phyloP scores from a whole-genome alignment of 2,113 vertebrate genomes.

The Ifrita kowaldi region DNA sequence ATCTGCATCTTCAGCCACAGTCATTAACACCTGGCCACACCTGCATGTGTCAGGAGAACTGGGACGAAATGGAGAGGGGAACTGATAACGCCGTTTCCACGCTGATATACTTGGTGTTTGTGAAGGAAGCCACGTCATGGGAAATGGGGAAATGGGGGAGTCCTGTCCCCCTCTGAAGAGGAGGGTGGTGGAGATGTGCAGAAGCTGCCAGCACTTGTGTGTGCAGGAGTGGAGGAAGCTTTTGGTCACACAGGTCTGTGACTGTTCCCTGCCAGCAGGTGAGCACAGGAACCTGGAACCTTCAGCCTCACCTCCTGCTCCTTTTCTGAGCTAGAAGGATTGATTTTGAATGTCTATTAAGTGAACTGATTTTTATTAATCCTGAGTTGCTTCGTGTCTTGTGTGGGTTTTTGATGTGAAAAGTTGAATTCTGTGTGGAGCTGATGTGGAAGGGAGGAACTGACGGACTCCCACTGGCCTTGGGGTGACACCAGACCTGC shows the following conservation, averaged over 20 bases:
- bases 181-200: neutral
- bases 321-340: neutral
- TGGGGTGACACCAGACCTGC: rapidly evolving
- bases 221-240: neutral
- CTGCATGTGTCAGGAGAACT: neutral
- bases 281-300: neutral
- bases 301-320: neutral
- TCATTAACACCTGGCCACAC: neutral
- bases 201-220: neutral
- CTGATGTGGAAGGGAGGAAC: neutral
- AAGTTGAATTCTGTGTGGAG: neutral
- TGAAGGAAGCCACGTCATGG: neutral
- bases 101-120: neutral
- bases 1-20: neutral
- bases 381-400: neutral
- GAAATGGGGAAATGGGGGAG: neutral
- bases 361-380: neutral
- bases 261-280: neutral
- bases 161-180: neutral
- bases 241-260: neutral
- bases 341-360: neutral
- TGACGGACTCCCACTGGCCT: neutral
- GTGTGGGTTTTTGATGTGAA: neutral
- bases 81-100: rapidly evolving
- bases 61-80: neutral